Conservation (phyloP, 2,888 invertebrate genomes). For the Julus scandinavius region DNA sequence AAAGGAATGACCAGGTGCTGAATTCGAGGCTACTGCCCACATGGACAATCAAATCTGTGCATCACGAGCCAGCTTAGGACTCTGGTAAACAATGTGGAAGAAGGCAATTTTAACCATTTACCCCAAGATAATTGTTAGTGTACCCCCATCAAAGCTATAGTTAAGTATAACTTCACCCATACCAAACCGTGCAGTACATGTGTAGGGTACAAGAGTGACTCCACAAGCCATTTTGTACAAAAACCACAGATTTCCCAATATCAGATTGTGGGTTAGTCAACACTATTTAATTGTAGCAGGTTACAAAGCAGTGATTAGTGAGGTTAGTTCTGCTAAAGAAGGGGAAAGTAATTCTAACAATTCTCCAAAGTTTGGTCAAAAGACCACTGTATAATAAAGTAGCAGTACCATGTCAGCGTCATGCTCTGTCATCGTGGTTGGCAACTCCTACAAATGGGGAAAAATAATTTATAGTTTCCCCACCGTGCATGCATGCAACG, state of each 20-base stretch:
- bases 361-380: neutral
- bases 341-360: too few relatives aligned
- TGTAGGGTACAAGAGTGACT: too few relatives aligned
- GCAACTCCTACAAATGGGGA: neutral
- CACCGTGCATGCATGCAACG: neutral
- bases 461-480: neutral
- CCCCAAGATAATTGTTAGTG: neutral
- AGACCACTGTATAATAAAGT: neutral
- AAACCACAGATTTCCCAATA: too few relatives aligned
- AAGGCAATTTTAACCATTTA: neutral
- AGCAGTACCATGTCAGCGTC: neutral
- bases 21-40: conserved; percentile 34
- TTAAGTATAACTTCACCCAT: too few relatives aligned
- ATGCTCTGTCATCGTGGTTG: neutral
- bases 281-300: too few relatives aligned
- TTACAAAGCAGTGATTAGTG: too few relatives aligned
- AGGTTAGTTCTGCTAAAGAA: too few relatives aligned
- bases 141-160: neutral
- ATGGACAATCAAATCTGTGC: neutral
- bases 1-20: conserved; percentile 39
- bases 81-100: neutral
- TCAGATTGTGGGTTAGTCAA: too few relatives aligned
- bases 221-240: too few relatives aligned
- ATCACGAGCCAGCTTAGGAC: conserved; percentile 3
- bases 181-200: too few relatives aligned